Evolutionary conservation across 2,113 vertebrate genomes (phyloP), one percentile per base, ranked within the genome.

Genomic region (Engystomops pustulosus): DNA sequence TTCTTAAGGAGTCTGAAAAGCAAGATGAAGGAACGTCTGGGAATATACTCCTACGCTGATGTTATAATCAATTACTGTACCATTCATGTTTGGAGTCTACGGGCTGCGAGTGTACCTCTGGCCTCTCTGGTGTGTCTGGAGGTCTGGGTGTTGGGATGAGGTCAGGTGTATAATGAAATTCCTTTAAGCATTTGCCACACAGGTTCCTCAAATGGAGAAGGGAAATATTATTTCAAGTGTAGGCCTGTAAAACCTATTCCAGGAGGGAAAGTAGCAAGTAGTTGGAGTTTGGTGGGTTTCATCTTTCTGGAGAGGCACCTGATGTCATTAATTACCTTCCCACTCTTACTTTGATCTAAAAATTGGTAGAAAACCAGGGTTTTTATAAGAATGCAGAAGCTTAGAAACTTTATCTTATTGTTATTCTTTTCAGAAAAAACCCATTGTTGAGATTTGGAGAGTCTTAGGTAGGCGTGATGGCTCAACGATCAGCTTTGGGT

Each of bases 61-160:
- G 79, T 69, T 70, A 70, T 51, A 69, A 81, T 81, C 65, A 69
- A 81, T 70, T 81, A 70, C 65, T 78, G 75, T 80, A 68, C 55
- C 79, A 81, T 81, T 79, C 77, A 79, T 41, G 77, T 45, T 67
- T 23, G 58, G 38, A 65, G 76, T 41, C 36, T 62, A 11, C 18
- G 17, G 32, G 41, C 41, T 65, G 36, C 25, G n/a, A 78, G 23
- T 65, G 55, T 45, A 65, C 41, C 58, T 18, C 58, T 79, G 55
- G 77, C 58, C 38, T 47, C 38, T 44, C 36, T 45, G 55, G 53
- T 65, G 58, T 45, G 76, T 79, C 77, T 79, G 58, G 55, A 65
- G 58, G 58, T 38, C 25, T 25, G 30, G 76, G 34, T 79, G 36
- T 18, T 38, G 55, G 34, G 34, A 55, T 55, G 74, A 65, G 76